Evolutionary conservation across 2,797 vertebrate genomes (phyloP), one percentile per base, ranked within the genome.

Genomic region (Cuculus canorus): DNA sequence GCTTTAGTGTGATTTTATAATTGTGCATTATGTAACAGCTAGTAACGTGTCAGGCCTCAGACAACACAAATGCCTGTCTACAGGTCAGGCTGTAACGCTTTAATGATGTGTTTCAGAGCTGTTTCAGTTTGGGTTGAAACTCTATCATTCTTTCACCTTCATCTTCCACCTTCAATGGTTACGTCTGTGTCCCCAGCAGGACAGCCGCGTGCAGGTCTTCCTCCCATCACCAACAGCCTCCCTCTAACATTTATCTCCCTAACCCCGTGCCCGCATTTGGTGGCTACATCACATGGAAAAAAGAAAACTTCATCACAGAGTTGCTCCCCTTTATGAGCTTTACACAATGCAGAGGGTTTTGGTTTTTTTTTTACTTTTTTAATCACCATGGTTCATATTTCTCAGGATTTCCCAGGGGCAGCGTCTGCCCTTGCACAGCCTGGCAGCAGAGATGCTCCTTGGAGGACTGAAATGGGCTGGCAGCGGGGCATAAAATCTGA

Each of bases 21-120:
- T 93, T 94, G 88, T 79, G 76, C 39, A 17, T 97, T 96, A 97
- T 50, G 53, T 92, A 97, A 97, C 65, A 56, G 87, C 81, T 53
- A 57, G 71, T 32, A 76, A 60, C 3, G 27, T 95, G 90, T 88
- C 94, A 92, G 79, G 92, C 73, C 82, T 78, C 84, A 27, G 95
- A 93, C 80, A 76, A 64, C 90, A 71, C 60, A 32, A 61, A 84
- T 24, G 43, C n/a, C 57, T 37, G 56, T 60, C 85, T 73, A 48
- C 57, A 24, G 82, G 92, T 90, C 88, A 48, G 73, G 53, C 69
- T 91, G 39, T 11, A 83, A 84, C 48, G 60, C 33, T 90, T 75
- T 9, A 32, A 45, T 10, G 73, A 83, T 57, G 73, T 4, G 4
- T 52, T 84, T 70, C 53, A 30, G 75, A 68, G 64, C 23, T 27